A percentile compares a stretch with the other conserved stretches of the same genome.
phyloP scores from a whole-genome alignment of 2,888 invertebrate species.

The Limnephilus rhombicus region DNA sequence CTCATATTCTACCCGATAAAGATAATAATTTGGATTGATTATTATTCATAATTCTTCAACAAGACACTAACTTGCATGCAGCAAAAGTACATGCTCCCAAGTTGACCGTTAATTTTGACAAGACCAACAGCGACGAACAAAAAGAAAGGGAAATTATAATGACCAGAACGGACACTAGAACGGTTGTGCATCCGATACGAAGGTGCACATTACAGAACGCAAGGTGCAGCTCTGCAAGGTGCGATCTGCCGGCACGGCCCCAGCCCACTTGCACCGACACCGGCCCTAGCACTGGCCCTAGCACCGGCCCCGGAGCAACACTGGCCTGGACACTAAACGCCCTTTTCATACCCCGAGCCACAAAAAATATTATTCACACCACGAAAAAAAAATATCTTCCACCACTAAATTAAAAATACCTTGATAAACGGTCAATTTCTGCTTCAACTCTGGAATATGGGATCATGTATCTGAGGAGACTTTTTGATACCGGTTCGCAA shows the following conservation, averaged over 20 bases:
- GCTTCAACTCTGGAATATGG: neutral
- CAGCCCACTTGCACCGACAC: neutral
- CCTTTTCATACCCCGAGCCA: constrained; percentile 47
- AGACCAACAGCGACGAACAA: neutral
- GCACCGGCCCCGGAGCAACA: constrained; percentile 28
- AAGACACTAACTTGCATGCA: neutral
- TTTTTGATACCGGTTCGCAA: neutral
- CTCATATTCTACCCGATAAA: too few relatives aligned
- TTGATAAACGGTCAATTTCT: neutral
- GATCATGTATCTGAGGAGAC: neutral
- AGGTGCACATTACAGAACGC: constrained; percentile 58
- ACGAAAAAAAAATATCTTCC: neutral
- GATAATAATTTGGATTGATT: too few relatives aligned
- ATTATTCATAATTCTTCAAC: neutral
- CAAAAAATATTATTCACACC: constrained; percentile 9
- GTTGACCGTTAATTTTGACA: neutral
- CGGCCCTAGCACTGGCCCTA: constrained; percentile 18
- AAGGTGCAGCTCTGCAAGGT: constrained; percentile 64
- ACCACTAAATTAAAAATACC: neutral
- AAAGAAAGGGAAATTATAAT: constrained; percentile 41
- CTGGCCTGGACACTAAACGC: constrained; percentile 50
- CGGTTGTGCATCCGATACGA: constrained; percentile 49
- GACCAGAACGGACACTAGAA: constrained; percentile 54
- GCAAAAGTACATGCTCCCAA: neutral
- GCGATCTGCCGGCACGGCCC: constrained; percentile 32